Percentiles rank a stretch among this genome's conserved stretches.
Evolutionary conservation across 2,797 vertebrate species (phyloP).

Genomic region (Ispidina lecontei): DNA sequence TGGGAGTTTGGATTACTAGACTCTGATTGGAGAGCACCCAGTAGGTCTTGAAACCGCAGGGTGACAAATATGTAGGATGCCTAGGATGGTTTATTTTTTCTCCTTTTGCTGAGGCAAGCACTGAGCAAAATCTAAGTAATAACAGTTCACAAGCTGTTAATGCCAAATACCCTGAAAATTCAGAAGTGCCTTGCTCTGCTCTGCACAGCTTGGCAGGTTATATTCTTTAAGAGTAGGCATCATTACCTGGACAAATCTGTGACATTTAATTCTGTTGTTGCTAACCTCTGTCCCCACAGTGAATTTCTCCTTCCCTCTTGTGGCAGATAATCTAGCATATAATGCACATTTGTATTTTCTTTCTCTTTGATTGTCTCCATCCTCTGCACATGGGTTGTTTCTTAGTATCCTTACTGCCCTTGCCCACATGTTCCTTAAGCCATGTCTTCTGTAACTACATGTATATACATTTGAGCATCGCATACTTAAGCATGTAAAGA

Average conservation of each 20-base stretch:
- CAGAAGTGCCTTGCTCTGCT: slow-evolving; percentile 13
- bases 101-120: slow-evolving; percentile 44
- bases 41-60: slow-evolving; percentile 2
- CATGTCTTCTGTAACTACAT: neutral
- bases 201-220: slow-evolving; percentile 7
- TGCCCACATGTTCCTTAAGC: neutral
- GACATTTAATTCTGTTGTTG: slow-evolving; percentile 40
- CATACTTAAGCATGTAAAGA: neutral
- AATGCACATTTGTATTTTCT: neutral
- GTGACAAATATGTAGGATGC: neutral
- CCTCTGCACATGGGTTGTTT: neutral
- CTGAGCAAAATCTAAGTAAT: slow-evolving; percentile 20
- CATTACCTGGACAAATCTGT: slow-evolving; percentile 15
- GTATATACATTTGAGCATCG: neutral
- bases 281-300: neutral
- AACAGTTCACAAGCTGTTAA: slow-evolving; percentile 28
- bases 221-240: neutral
- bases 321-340: neutral
- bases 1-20: neutral
- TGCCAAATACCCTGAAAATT: slow-evolving; percentile 23
- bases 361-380: neutral
- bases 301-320: slow-evolving; percentile 10
- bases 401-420: neutral
- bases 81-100: slow-evolving; percentile 20
- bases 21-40: neutral